phyloP scores from a whole-genome alignment of 2,797 vertebrate species.

The Poecile montanus region DNA sequence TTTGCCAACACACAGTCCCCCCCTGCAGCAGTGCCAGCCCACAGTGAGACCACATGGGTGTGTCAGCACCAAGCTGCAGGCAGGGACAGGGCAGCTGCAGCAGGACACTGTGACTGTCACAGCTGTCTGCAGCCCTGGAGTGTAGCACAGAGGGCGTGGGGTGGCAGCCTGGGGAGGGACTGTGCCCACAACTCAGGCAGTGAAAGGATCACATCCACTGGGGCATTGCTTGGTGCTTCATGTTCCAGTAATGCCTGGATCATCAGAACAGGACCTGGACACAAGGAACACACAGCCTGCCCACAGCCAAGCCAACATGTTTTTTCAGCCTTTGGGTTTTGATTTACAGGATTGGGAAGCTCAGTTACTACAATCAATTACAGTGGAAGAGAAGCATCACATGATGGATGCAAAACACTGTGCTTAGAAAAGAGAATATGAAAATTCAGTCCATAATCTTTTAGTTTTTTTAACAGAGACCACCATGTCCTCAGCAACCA shows the following conservation, averaged over 20 bases:
- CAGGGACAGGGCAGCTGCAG: neutral
- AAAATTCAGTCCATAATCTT: neutral
- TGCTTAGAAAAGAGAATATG: neutral
- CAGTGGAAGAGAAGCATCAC: neutral
- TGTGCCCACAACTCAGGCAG: neutral
- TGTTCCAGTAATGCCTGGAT: neutral
- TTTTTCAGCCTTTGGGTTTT: neutral
- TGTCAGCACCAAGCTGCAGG: neutral
- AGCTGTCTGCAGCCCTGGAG: neutral
- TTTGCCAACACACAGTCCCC: accelerated
- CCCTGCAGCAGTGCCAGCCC: neutral
- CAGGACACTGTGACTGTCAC: neutral
- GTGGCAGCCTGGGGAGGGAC: neutral
- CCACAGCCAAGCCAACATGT: neutral
- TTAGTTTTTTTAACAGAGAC: neutral
- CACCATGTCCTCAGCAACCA: neutral
- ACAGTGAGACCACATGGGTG: accelerated
- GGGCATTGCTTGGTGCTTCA: neutral
- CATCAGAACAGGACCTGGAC: neutral
- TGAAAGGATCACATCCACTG: neutral
- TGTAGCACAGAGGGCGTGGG: neutral
- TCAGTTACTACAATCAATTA: neutral
- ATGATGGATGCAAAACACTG: neutral
- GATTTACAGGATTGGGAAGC: neutral
- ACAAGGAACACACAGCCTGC: neutral